phyloP scores from a whole-genome alignment of 64 coral and sea anemone genomes.

The Montipora sp. region DNA sequence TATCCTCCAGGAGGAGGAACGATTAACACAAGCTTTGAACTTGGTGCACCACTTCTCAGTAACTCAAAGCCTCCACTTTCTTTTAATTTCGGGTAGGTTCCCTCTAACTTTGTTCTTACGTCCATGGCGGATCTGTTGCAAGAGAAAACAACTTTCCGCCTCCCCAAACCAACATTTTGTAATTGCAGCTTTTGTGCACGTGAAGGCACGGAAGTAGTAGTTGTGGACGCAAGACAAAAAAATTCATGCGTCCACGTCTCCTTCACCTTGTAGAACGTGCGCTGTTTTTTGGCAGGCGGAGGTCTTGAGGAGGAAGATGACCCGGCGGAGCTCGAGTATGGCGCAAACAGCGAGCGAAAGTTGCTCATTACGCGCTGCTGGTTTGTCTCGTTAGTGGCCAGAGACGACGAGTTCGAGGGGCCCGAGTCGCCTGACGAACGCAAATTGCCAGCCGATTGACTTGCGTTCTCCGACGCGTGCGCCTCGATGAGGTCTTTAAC shows the following conservation, averaged over 20 bases:
- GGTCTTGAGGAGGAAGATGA: not conserved
- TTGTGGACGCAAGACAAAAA: conserved; percentile 2
- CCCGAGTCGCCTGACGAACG: not conserved
- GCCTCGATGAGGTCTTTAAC: conserved; percentile 24
- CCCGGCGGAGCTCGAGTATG: not conserved
- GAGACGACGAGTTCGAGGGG: not conserved
- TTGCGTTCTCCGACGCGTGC: not conserved
- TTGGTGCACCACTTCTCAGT: conserved; percentile 19
- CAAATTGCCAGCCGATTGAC: not conserved
- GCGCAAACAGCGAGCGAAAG: not conserved
- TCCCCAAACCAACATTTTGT: conserved; percentile 14
- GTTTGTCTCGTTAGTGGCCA: not conserved
- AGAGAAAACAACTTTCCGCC: conserved; percentile 50
- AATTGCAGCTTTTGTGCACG: conserved; percentile 8
- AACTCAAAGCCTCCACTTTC: conserved; percentile 6
- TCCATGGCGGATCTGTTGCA: not conserved
- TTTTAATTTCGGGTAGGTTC: conserved; percentile 48
- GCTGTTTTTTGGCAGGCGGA: not conserved
- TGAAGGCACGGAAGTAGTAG: not conserved
- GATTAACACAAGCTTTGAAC: not conserved
- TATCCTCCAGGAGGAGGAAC: conserved; percentile 10
- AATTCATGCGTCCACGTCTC: not conserved
- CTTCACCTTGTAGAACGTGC: not conserved
- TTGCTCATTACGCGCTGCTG: not conserved
- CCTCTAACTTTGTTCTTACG: conserved; percentile 34